Conservation (phyloP, 2,113 vertebrate genomes). For the Rhabdornis inornatus region DNA sequence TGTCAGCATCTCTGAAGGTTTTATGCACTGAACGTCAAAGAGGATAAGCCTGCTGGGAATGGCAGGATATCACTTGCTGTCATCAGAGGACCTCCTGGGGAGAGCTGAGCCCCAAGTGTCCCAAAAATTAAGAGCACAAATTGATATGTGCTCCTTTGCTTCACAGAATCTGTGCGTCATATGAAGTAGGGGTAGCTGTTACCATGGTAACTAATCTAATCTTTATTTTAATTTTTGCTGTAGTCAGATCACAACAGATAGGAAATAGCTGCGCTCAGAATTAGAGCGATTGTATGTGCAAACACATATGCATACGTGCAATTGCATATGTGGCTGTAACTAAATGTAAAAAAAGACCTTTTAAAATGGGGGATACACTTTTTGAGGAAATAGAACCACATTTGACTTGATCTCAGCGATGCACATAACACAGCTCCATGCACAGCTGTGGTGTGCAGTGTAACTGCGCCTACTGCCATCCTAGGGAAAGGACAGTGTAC, state of each 20-base stretch:
- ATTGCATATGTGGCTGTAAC: neutral
- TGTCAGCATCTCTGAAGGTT: neutral
- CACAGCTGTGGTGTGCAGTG: accelerated
- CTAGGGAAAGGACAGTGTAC: neutral
- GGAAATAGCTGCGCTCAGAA: neutral
- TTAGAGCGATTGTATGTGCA: neutral
- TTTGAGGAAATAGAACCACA: neutral
- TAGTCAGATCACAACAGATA: conserved; percentile 33
- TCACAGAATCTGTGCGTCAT: conserved; percentile 44
- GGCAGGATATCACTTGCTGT: conserved; percentile 8
- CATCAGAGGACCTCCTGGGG: conserved; percentile 40
- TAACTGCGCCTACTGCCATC: neutral
- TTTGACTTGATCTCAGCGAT: neutral
- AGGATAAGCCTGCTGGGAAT: neutral
- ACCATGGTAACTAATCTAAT: conserved; percentile 42
- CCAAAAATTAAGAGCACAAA: conserved; percentile 56
- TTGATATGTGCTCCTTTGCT: conserved; percentile 38
- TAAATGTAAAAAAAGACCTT: neutral
- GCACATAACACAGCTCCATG: neutral
- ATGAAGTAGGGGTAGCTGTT: conserved; percentile 50
- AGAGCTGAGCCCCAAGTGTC: conserved; percentile 34
- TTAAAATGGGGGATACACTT: neutral
- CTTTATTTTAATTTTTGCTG: conserved; percentile 61
- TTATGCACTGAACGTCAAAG: neutral
- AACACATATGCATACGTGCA: neutral